These are phyloP conservation scores for Pyrgilauda ruficollis DNA, from an alignment of 2,113 vertebrate species.

Conservation along the genomic window DNA sequence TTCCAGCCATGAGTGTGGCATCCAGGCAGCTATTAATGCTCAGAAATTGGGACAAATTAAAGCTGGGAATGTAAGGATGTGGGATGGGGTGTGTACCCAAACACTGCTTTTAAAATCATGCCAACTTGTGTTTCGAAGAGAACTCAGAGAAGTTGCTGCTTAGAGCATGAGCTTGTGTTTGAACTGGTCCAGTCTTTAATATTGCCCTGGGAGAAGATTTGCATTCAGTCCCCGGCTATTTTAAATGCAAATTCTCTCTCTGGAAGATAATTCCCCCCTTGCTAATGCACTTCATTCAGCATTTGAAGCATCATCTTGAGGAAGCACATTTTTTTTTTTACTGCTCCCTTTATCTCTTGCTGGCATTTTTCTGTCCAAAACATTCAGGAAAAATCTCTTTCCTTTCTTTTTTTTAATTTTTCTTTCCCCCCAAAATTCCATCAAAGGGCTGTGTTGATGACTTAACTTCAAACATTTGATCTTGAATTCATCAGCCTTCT, in stretches of 20 bases:
- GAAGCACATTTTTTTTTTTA: background rate
- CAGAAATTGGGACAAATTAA: background rate
- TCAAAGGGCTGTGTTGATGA: background rate
- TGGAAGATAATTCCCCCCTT: background rate
- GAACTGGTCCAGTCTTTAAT: background rate
- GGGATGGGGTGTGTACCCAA: background rate
- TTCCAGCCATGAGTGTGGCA: background rate
- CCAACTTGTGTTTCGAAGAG: background rate
- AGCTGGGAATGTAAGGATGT: background rate
- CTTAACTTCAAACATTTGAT: conserved; percentile 30
- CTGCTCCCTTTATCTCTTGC: background rate
- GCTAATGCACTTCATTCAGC: background rate
- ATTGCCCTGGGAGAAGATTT: background rate
- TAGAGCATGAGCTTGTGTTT: background rate
- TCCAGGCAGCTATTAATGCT: background rate
- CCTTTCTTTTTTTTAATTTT: background rate
- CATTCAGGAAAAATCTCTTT: background rate
- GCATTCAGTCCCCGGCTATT: background rate
- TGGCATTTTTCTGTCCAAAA: background rate
- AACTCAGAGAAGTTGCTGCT: background rate
- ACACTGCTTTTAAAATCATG: background rate
- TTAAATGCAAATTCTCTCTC: conserved; percentile 9
- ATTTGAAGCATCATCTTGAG: conserved; percentile 1
- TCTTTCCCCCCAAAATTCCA: background rate
- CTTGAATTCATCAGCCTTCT: background rate